Base-by-base conservation (phyloP, 2,797 vertebrate species). In the Acipenser ruthenus region DNA sequence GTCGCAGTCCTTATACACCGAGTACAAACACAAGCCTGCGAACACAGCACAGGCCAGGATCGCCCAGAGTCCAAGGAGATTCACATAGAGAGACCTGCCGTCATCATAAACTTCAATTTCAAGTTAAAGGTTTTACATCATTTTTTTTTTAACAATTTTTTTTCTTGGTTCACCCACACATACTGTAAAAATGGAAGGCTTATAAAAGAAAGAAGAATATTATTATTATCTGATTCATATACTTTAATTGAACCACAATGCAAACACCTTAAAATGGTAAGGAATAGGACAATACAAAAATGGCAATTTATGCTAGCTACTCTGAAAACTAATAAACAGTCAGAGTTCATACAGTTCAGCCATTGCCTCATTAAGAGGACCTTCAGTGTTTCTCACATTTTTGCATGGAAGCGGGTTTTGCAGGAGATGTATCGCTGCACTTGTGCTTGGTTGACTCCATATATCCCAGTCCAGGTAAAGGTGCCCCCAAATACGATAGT, bases 341-440 rank as follows among this genome's bases (percentile, higher is more conserved):
- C 37, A 37, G 37, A 37, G 37, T 5, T 5, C 37, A 37, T 5
- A 37, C 4, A 37, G 4, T 37, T 37, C 37, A 37, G 37, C 37
- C 5, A 5, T 37, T 37, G 37, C 37, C 37, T 5, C 37, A 37
- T 37, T 37, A 55, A 55, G 18, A 18, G 18, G 18, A 18, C 18
- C 18, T 18, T 18, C 18, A 18, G n/a, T 55, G 53, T 55, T 62
- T 81, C 95, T 96, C 84, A 99, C 95, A 94, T 8, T 92, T 92
- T 93, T 69, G 95, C 95, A 0, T 98, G 95, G 64, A 86, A 83
- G 78, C 92, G 81, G 74, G 49, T 94, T 85, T 93, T 96, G 86
- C 96, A 99, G 64, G 96, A 89, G 73, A 95, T 91, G 74, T 96
- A 98, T 88, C 96, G 89, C 80, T 97, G 96, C 71, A 98, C 94